Conservation (phyloP, 2,113 vertebrate species). For the Ceyx margarethae region DNA sequence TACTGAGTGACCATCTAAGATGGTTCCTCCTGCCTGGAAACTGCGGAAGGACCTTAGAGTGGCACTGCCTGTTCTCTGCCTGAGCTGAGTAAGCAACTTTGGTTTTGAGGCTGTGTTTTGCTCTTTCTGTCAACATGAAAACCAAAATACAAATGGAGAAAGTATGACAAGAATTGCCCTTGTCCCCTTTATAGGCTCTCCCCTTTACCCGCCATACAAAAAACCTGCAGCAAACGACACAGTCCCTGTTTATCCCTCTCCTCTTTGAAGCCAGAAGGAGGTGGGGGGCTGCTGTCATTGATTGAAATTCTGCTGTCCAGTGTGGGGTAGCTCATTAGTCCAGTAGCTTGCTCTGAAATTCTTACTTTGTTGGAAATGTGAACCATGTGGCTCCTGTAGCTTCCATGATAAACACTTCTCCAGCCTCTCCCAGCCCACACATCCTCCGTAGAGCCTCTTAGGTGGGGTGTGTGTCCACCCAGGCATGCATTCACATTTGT, state of each 20-base stretch:
- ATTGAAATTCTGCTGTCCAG: constrained; percentile 26
- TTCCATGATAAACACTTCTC: not conserved
- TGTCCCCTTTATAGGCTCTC: not conserved
- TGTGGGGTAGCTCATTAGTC: constrained; percentile 52
- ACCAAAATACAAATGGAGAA: not conserved
- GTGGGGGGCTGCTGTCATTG: not conserved
- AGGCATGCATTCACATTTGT: accelerated
- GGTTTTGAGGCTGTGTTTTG: not conserved
- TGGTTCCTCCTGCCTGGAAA: not conserved
- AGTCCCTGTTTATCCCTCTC: not conserved
- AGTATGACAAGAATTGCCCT: not conserved
- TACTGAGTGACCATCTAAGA: not conserved
- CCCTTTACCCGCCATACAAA: accelerated
- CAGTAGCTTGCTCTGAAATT: constrained; percentile 32
- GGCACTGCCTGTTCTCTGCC: not conserved
- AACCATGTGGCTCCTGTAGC: constrained; percentile 40
- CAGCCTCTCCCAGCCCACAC: not conserved
- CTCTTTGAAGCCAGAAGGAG: not conserved
- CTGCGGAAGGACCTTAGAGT: not conserved
- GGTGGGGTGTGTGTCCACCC: not conserved
- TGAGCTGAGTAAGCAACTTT: not conserved
- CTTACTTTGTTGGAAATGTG: constrained; percentile 28
- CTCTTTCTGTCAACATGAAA: not conserved
- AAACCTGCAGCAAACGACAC: not conserved
- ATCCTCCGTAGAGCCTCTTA: not conserved